Evolutionary conservation across 2,888 invertebrate genomes (phyloP).

Genomic region (Nasonia oneida): DNA sequence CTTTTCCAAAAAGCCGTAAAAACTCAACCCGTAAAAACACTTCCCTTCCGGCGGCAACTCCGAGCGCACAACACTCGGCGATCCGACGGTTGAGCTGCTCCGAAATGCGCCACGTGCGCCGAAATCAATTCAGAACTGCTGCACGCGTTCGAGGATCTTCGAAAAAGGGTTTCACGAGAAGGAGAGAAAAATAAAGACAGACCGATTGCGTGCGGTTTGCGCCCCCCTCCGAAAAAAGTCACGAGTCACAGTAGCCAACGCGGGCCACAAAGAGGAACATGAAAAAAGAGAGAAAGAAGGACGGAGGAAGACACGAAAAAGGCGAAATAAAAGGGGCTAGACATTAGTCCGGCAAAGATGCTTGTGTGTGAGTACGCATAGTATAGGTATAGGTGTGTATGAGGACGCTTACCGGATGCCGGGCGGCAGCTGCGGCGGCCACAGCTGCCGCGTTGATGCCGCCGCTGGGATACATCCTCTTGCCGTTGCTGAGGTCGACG

Average conservation of each 20-base stretch:
- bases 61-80: background rate
- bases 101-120: background rate
- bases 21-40: background rate
- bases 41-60: background rate
- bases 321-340: background rate
- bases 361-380: background rate
- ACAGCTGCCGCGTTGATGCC: slow-evolving; percentile 78
- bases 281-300: background rate
- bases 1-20: background rate
- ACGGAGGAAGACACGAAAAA: background rate
- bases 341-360: background rate
- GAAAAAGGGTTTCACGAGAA: background rate
- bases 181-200: background rate
- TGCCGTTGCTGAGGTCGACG: slow-evolving; percentile 26
- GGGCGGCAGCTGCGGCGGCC: slow-evolving; percentile 77
- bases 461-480: slow-evolving; percentile 75
- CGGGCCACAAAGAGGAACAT: background rate
- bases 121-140: background rate
- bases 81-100: slow-evolving; percentile 3
- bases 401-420: slow-evolving; percentile 75
- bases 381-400: background rate
- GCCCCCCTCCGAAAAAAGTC: background rate
- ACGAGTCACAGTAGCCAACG: background rate
- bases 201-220: background rate
- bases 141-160: background rate